Base-by-base conservation (phyloP, 2,888 invertebrate genomes). In the Pogonocherus hispidulus region DNA sequence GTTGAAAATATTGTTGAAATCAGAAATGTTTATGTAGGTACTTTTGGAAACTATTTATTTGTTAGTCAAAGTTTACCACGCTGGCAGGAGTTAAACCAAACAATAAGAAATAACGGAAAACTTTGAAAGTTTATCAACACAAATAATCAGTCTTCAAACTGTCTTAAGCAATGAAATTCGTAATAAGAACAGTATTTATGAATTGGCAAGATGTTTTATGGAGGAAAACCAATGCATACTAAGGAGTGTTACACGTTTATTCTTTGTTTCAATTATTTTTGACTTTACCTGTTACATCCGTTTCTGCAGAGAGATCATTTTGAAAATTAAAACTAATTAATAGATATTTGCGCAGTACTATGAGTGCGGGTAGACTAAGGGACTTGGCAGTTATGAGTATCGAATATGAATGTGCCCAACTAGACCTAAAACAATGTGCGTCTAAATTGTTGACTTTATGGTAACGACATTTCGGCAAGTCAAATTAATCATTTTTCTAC, bases 121-220 rank as follows among this genome's bases (percentile, higher is more conserved):
- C 11, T 41, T 41, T 41, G 41, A 41, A 41, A 41, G 41, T 41
- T 41, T 41, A 41, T 41, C 41, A 41, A 41, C 41, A 41, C 41
- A 41, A 41, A 3, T 41, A 14, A 41, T 41, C 11, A 11, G 11
- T 41, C 11, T 11, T 1, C 11, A 14, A 11, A 41, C 14, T 9
- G 11, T n/a, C n/a, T n/a, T n/a, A n/a, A n/a, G n/a, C n/a, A n/a
- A n/a, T n/a, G n/a, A n/a, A n/a, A n/a, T n/a, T n/a, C n/a, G n/a
- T n/a, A n/a, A n/a, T n/a, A n/a, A n/a, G n/a, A n/a, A n/a, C n/a
- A n/a, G n/a, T n/a, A n/a, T n/a, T n/a, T n/a, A n/a, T n/a, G n/a
- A n/a, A n/a, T n/a, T n/a, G n/a, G n/a, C n/a, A n/a, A n/a, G n/a
- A n/a, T n/a, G n/a, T n/a, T n/a, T n/a, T n/a, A n/a, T n/a, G n/a